Conservation (phyloP, 2,113 vertebrate genomes). For the Pithys albifrons region DNA sequence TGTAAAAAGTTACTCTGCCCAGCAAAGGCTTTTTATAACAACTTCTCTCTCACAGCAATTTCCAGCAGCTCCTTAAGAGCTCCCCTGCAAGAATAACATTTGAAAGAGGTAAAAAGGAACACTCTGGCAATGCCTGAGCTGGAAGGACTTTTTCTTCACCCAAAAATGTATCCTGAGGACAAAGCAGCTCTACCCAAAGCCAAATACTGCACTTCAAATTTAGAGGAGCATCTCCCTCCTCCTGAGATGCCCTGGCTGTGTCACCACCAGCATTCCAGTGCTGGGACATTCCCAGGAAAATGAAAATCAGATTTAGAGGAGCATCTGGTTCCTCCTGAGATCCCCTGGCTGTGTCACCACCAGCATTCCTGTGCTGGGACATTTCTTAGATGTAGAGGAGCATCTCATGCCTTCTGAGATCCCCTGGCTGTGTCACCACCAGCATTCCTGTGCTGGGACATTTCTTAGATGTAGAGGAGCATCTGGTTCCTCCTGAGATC, state of each 20-base stretch:
- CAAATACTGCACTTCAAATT: not conserved
- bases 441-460: too few relatives aligned
- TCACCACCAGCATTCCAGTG: not conserved
- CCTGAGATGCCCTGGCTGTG: too few relatives aligned
- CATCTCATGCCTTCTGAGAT: too few relatives aligned
- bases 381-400: too few relatives aligned
- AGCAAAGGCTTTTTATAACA: not conserved
- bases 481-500: too few relatives aligned
- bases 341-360: not conserved
- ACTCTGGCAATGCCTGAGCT: not conserved
- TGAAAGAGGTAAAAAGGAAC: not conserved
- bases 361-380: not conserved
- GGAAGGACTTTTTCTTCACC: not conserved
- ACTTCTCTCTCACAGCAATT: not conserved
- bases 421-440: too few relatives aligned
- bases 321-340: not conserved
- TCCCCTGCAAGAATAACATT: not conserved
- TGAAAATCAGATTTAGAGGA: not conserved
- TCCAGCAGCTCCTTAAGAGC: not conserved
- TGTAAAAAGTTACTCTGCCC: not conserved
- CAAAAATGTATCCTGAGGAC: not conserved
- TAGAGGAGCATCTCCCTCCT: not conserved
- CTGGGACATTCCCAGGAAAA: not conserved
- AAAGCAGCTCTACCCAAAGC: accelerated
- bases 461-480: too few relatives aligned